Percentiles rank a stretch among this genome's conserved stretches.
phyloP scores from a whole-genome alignment of 2,113 vertebrate species.

The Patagioenas fasciata region DNA sequence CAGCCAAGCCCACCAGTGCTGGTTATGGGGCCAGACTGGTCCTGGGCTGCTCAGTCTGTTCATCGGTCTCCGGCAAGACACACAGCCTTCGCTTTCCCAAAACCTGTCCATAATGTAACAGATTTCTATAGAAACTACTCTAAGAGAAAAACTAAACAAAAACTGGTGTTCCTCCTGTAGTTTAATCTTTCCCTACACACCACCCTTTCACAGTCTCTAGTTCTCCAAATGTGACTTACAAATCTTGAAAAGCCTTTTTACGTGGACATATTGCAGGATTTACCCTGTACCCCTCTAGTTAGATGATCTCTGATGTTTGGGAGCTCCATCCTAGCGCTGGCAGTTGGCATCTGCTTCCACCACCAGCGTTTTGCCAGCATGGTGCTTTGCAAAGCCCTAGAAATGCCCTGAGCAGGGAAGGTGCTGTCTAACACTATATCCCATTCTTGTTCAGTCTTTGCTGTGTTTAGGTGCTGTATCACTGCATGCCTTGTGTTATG shows the following conservation, averaged over 20 bases:
- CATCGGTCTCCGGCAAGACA: fast-evolving
- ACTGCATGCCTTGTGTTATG: not conserved
- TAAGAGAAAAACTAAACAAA: not conserved
- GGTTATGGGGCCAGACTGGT: not conserved
- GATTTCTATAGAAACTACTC: not conserved
- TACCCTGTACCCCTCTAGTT: not conserved
- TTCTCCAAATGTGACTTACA: not conserved
- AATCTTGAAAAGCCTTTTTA: not conserved
- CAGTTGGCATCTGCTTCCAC: not conserved
- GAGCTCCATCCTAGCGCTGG: fast-evolving
- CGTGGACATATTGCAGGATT: not conserved
- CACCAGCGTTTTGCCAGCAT: not conserved
- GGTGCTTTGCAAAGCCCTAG: not conserved
- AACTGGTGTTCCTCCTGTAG: not conserved
- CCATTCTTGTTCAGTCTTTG: not conserved
- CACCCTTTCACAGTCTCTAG: not conserved
- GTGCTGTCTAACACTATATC: not conserved
- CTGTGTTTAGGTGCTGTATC: not conserved
- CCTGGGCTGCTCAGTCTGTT: not conserved
- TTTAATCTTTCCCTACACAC: not conserved
- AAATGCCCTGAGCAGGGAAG: not conserved
- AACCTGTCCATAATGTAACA: not conserved
- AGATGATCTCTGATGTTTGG: not conserved
- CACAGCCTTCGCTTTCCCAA: not conserved
- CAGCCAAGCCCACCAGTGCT: not conserved